A percentile compares a stretch with the other conserved stretches of the same genome.
These are phyloP conservation scores for Nasonovia ribisnigri DNA, from an alignment of 2,888 invertebrate species.

Conservation along the genomic window DNA sequence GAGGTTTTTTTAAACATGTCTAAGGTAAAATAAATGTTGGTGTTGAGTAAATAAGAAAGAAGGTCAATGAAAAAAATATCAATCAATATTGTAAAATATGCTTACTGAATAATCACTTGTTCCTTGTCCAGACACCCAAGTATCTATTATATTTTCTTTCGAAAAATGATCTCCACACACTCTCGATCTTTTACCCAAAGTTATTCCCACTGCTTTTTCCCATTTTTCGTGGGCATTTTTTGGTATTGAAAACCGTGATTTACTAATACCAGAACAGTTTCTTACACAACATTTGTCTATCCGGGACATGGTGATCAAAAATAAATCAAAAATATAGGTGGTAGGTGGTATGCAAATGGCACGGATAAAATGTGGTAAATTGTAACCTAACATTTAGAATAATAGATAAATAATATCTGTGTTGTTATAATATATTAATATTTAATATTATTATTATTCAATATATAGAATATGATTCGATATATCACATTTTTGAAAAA, in stretches of 20 bases:
- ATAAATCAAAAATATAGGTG: neutral
- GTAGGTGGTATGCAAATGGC: neutral
- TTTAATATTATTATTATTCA: no score
- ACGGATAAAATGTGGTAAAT: neutral
- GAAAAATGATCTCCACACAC: constrained; percentile 1
- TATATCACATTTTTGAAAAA: neutral
- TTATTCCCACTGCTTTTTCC: constrained; percentile 10
- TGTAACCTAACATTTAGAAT: neutral
- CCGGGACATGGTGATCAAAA: neutral
- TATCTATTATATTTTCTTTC: constrained; percentile 7
- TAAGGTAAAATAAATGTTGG: neutral
- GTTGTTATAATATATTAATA: no score
- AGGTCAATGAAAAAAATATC: neutral
- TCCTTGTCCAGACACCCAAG: neutral
- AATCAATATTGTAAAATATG: neutral
- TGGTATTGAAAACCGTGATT: neutral
- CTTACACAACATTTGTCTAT: neutral
- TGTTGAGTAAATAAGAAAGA: neutral
- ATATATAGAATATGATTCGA: no score
- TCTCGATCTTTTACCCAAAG: neutral
- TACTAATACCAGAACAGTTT: neutral
- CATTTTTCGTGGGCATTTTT: neutral
- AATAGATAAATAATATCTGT: no score
- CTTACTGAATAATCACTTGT: constrained; percentile 14
- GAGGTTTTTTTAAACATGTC: constrained; percentile 16